Evolutionary conservation across 2,888 invertebrate species (phyloP), one percentile per base, ranked within the genome.

Genomic region (Heteromyza rotundicornis): DNA sequence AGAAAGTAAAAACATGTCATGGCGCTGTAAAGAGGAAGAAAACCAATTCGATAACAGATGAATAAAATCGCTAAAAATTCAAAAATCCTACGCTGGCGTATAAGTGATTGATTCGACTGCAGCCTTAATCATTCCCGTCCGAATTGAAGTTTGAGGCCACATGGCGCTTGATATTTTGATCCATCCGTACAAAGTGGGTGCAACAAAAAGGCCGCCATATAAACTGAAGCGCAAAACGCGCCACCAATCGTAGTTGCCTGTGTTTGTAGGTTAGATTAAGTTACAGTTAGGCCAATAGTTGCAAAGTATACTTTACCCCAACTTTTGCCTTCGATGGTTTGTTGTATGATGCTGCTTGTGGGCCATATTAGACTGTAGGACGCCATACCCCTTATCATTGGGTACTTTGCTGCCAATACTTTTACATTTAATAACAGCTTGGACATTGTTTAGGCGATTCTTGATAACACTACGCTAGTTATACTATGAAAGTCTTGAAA

Each of bases 101-200:
- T 92, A 92, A 0, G 90, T 87, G 12, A 92, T 82, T 74, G 91
- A 90, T 83, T 92, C 92, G 54, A 90, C 86, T 60, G 89, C 83
- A 51, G 91, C 91, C 87, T 94, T 94, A 44, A 88, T 87, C 12
- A 93, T 75, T 14, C 91, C 92, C 65, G 89, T 88, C 77, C 86
- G 86, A 44, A 94, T 75, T 62, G 88, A 87, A 64, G 86, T 88
- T 54, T 88, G 88, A 20, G 94, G 94, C 90, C 92, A 92, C 80
- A 93, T 85, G 57, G 86, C 85, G 70, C 88, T 88, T n/a, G 92
- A 90, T 56, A 92, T 81, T 77, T 88, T 89, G 52, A 95, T 84
- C 94, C 94, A 94, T 60, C 87, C 87, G 75, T 92, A 93, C 0
- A 94, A 82, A 3, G 92, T 91, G 14, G 94, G 94, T 1, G 93